Base-by-base conservation (phyloP, 2,113 vertebrate species). In the Neolamprologus cancellatus region DNA sequence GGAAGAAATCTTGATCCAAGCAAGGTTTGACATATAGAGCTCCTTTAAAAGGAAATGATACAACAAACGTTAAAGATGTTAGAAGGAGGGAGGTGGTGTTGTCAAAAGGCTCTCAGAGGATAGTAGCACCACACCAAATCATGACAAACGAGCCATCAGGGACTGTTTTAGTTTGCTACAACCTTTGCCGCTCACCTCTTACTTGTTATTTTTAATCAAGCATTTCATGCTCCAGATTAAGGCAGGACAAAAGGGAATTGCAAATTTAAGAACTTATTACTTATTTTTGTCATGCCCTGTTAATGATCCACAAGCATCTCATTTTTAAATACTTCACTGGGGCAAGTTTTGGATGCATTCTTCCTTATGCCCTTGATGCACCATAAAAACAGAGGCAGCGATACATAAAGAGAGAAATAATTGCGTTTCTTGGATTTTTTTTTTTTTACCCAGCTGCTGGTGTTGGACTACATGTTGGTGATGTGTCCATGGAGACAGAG, bases 391-490 rank as follows among this genome's bases (percentile, higher is more conserved):
- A 44, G 2, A 34, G 12, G 7, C 5, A 46, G 3, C 15, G 17
- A 76, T 34, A 25, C n/a, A 82, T 44, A 64, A 66, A 82, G 53
- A 5, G n/a, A 17, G 7, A 74, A 44, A 53, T 5, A 25, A 85
- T 28, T 20, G 11, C 5, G 4, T 82, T 79, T 9, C 12, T 30
- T 18, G 11, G 20, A 6, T 9, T 17, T 20, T 64, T 4, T 8
- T 57, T 64, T 13, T 69, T 50, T 92, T 94, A 97, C 97, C 96
- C 82, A 95, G 91, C 69, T 95, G 92, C 53, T 95, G 96, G 53
- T 95, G 91, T 81, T 97, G 96, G 30, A 96, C 87, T 8, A 95
- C 91, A 25, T 93, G 88, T 7, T 90, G 90, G 46, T 88, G 95
- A 11, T 92, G 94, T 5, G 89, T 94, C 95, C 95, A 96, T 1